Percentiles rank a stretch among this genome's conserved stretches.
Conservation (phyloP, 1,140 invertebrate species). For the Trissolcus basalis region DNA sequence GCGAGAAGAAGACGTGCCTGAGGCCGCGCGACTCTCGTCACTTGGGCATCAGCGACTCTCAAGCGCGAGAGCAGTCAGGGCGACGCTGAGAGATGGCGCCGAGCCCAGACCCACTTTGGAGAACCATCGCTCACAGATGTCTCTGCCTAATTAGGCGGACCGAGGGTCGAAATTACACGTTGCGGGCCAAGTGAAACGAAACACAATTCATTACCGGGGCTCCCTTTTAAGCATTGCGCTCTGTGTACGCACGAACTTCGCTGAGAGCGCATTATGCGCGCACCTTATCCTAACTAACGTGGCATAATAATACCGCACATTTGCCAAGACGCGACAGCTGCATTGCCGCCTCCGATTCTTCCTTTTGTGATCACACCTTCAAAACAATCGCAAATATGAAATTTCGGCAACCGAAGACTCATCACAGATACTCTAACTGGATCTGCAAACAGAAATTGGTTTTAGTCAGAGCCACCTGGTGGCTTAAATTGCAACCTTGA, state of each 20-base stretch:
- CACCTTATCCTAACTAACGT: conserved; percentile 57
- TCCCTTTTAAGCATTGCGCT: conserved; percentile 45
- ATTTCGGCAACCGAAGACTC: no score
- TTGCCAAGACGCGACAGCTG: conserved; percentile 41
- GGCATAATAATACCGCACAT: conserved; percentile 54
- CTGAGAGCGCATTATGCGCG: conserved; percentile 44
- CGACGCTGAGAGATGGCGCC: conserved; percentile 1
- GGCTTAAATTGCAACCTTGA: no score
- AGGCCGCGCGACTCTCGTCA: conserved; percentile 26
- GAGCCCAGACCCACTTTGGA: conserved; percentile 46
- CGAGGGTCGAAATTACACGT: conserved; percentile 71
- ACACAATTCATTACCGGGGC: conserved; percentile 70
- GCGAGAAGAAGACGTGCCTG: conserved; percentile 60
- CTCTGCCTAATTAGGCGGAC: conserved; percentile 71
- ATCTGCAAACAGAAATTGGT: conserved; percentile 1
- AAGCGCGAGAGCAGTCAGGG: conserved; percentile 8
- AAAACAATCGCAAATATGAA: conserved; percentile 13
- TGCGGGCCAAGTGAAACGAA: conserved; percentile 70
- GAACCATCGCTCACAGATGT: conserved; percentile 72
- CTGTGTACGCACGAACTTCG: conserved; percentile 35
- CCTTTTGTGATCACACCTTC: conserved; percentile 17
- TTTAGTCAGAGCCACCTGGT: neutral
- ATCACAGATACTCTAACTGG: no score
- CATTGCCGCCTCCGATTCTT: conserved; percentile 30
- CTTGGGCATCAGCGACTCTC: conserved; percentile 47